Base-by-base conservation (phyloP, 2,888 invertebrate genomes). In the Pteria penguin region DNA sequence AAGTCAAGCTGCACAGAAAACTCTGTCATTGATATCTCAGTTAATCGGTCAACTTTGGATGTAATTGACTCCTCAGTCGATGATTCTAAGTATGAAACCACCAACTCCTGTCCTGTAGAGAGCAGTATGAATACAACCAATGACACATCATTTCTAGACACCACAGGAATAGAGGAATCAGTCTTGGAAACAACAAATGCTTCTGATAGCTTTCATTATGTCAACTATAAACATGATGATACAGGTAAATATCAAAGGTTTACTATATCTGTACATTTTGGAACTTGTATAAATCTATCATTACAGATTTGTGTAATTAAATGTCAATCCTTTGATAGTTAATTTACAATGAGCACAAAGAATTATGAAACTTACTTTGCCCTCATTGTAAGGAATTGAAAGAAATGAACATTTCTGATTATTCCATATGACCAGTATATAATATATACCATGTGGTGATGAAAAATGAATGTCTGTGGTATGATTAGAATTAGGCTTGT, bases 121-220 rank as follows among this genome's bases (percentile, higher is more conserved):
- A 45, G 45, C 45, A 18, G 18, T 45, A 18, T 18, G 11, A 45
- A 45, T 18, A 45, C 45, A 45, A 45, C 45, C 8, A 45, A 8
- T 45, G 45, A 45, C 18, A 18, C 45, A 14, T 45, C 45, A 8
- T 45, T 8, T 45, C 57, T 68, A 2, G 68, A 68, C 24, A 68
- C 55, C 24, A 66, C 54, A n/a, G 66, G 54, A 29, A 24, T 57
- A 31, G 65, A 72, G 8, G 72, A 72, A n/a, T 72, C 72, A 0
- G 65, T 32, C 18, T 58, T 72, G 54, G 76, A 76, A 26, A 76
- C 76, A n/a, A 76, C 76, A 18, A 57, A 65, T n/a, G 76, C 76
- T 27, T 76, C 76, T 2, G 76, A 76, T 26, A 76, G 76, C 57
- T 76, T 76, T 33, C 33, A 71, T 18, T 76, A 45, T 57, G 55